Conservation (phyloP, 2,113 vertebrate species). For the Dipodomys merriami region DNA sequence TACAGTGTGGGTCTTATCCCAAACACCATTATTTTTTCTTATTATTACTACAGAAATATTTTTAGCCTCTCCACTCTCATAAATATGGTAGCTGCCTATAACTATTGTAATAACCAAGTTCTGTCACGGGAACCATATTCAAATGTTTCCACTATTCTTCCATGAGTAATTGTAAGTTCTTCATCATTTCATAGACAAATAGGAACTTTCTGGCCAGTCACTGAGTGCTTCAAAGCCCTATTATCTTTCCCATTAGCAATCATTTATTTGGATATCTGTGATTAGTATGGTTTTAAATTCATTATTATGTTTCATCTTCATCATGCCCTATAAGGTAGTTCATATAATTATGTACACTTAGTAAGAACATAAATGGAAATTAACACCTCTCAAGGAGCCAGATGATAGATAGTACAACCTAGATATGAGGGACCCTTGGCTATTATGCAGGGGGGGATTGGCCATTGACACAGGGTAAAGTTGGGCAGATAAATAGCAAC, state of each 20-base stretch:
- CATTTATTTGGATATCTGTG: neutral
- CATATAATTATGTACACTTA: neutral
- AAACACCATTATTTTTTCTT: slow-evolving; percentile 27
- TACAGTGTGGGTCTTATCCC: slow-evolving; percentile 5
- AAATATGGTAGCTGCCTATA: neutral
- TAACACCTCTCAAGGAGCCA: neutral
- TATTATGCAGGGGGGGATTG: neutral
- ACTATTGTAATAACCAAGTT: neutral
- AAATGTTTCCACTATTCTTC: neutral
- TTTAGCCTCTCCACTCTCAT: neutral
- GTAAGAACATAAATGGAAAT: slow-evolving; percentile 19
- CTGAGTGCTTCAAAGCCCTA: neutral
- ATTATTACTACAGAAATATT: slow-evolving; percentile 39
- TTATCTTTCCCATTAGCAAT: neutral
- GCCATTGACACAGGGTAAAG: neutral
- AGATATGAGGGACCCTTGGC: neutral
- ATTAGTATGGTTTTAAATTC: slow-evolving; percentile 23
- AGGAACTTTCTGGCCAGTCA: neutral
- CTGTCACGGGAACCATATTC: neutral
- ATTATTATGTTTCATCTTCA: neutral
- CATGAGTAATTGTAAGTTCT: neutral
- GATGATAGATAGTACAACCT: neutral
- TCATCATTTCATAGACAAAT: neutral
- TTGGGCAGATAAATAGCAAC: neutral
- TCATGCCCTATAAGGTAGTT: neutral